These are phyloP conservation scores for Nephrotoma flavescens DNA, from an alignment of 2,888 invertebrate genomes.

Conservation along the genomic window DNA sequence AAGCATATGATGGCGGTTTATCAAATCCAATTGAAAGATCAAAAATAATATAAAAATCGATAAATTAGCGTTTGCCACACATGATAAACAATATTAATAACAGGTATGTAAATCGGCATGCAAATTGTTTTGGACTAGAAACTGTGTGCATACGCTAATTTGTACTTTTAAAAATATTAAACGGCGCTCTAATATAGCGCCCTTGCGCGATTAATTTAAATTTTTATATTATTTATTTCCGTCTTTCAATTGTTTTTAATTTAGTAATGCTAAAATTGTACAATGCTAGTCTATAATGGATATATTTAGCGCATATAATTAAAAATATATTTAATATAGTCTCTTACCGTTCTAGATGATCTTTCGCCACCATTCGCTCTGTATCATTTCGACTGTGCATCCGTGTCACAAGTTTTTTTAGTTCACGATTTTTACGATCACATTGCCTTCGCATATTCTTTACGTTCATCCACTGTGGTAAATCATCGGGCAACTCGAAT, in stretches of 20 bases:
- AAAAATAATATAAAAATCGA: neutral
- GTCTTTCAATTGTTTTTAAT: neutral
- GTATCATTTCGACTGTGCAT: slow-evolving; percentile 11
- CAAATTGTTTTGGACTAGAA: neutral
- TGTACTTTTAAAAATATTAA: neutral
- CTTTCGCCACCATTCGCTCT: slow-evolving; percentile 8
- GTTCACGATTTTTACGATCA: slow-evolving; percentile 10
- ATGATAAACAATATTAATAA: no score
- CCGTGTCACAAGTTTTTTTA: slow-evolving; percentile 10
- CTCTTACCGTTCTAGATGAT: slow-evolving; percentile 13
- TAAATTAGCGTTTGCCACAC: neutral
- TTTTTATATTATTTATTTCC: neutral
- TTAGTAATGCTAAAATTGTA: neutral
- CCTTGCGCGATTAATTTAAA: neutral
- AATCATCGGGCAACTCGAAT: slow-evolving; percentile 12
- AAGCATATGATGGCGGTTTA: neutral
- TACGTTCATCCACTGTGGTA: slow-evolving; percentile 12
- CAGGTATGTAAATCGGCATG: neutral
- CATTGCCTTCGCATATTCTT: slow-evolving; percentile 11
- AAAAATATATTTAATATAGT: neutral
- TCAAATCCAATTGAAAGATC: neutral
- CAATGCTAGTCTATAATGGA: neutral
- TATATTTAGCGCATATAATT: neutral
- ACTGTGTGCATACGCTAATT: neutral
- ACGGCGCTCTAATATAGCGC: neutral